A percentile compares a stretch with the other conserved stretches of the same genome.
phyloP scores from a whole-genome alignment of 1,140 invertebrate species.

The Aradophagus sp. region DNA sequence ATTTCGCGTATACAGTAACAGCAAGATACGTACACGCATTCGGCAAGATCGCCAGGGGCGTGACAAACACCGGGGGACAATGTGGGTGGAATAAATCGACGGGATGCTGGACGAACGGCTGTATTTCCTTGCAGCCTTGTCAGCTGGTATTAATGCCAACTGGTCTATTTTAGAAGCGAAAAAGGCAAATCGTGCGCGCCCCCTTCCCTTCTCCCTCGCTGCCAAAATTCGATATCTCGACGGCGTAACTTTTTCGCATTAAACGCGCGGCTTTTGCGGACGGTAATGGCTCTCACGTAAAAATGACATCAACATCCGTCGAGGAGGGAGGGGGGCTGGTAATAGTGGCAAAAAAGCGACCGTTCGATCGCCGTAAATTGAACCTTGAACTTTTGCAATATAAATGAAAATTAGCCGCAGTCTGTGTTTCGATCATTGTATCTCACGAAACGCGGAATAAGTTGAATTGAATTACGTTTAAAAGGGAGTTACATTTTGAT shows the following conservation, averaged over 20 bases:
- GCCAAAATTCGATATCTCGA: conserved; percentile 44
- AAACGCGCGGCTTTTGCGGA: conserved; percentile 18
- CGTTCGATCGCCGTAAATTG: background rate
- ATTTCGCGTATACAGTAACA: conserved; percentile 43
- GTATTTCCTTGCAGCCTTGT: conserved; percentile 50
- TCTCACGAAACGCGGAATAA: conserved; percentile 14
- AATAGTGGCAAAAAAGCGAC: no score
- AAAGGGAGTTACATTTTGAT: conserved; percentile 6
- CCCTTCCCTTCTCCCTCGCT: conserved; percentile 31
- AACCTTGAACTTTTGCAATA: background rate
- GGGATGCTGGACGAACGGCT: conserved; percentile 27
- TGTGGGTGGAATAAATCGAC: conserved; percentile 56
- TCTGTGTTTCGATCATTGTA: conserved; percentile 12
- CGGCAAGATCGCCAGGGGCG: conserved; percentile 47
- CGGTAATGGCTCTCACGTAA: conserved; percentile 6
- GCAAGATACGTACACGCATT: conserved; percentile 54
- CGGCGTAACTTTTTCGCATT: conserved; percentile 36
- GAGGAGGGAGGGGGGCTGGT: no score
- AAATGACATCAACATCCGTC: conserved; percentile 20
- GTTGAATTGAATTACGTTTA: conserved; percentile 20
- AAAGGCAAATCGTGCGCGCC: conserved; percentile 33
- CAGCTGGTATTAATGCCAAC: conserved; percentile 54
- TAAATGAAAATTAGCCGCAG: conserved; percentile 7
- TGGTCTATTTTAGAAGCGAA: conserved; percentile 45
- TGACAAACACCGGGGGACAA: conserved; percentile 37